Evolutionary conservation across 2,113 vertebrate species (phyloP), one percentile per base, ranked within the genome.

Genomic region (Nerophis lumbriciformis): DNA sequence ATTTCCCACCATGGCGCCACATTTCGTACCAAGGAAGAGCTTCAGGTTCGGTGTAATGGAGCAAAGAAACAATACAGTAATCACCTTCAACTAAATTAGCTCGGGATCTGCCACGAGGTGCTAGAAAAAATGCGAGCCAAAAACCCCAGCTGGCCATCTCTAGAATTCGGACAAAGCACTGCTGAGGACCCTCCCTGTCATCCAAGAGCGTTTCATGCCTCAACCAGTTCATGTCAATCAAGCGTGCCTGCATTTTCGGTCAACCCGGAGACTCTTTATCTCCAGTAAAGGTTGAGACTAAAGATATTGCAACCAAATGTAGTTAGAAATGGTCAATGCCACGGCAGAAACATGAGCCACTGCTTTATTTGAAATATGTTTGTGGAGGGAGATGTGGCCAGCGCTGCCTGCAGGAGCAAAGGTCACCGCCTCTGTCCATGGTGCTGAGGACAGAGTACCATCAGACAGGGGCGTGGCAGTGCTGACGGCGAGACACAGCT

Each of bases 121-220:
- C 84, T 86, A 19, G n/a, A 69, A 85, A 45, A 87, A 42, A 53
- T 53, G 54, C 79, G 87, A 89, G 87, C 85, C 83, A 87, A 86
- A 82, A 75, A 70, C 69, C 72, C 85, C 76, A 88, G 72, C 77
- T 79, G 82, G 76, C 80, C 72, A 82, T 44, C 52, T 53, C 80
- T 71, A 65, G 67, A 80, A 89, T 74, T 80, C 83, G 77, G 85
- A 86, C 66, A 73, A 86, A 44, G 82, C 83, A 82, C 51, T 49
- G 62, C 60, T 71, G 63, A 68, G 70, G 79, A 56, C 79, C 80
- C 66, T 48, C 53, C 47, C 48, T 52, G n/a, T 57, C 63, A 56
- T 64, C 68, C 47, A 62, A 71, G 65, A 70, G 61, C 65, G 71
- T 49, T 48, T 62, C 66, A 72, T 74, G 59, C 59, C 54, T 71